Conservation (phyloP, 2,797 vertebrate species). For the Melanotaenia trifasciata region DNA sequence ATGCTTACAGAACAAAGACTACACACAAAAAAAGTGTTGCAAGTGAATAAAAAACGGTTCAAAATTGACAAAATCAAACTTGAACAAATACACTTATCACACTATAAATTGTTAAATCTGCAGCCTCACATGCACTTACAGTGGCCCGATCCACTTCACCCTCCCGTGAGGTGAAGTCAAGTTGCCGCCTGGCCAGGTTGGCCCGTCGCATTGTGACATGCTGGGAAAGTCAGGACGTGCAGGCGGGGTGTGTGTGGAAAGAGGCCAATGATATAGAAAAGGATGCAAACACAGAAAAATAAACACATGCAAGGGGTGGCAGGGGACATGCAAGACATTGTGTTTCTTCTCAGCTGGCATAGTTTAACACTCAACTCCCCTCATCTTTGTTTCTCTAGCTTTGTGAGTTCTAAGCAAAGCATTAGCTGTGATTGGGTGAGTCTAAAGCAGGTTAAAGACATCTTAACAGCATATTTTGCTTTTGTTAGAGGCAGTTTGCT, state of each 20-base stretch:
- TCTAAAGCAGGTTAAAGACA: not conserved
- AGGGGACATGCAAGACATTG: constrained; percentile 40
- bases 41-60: not conserved
- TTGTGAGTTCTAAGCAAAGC: not conserved
- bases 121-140: constrained; percentile 82
- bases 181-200: constrained; percentile 83
- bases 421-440: not conserved
- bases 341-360: not conserved
- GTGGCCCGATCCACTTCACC: constrained; percentile 85
- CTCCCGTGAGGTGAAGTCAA: constrained; percentile 86
- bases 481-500: constrained; percentile 33
- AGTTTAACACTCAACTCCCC: not conserved
- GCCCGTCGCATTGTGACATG: constrained; percentile 85
- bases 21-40: not conserved
- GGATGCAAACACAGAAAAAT: constrained; percentile 71
- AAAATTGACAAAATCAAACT: not conserved
- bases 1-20: not conserved
- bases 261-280: constrained; percentile 42
- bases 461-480: not conserved
- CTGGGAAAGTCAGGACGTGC: constrained; percentile 78
- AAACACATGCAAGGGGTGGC: constrained; percentile 61
- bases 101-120: not conserved
- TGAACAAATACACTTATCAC: not conserved
- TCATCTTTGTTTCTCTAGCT: not conserved
- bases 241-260: constrained; percentile 57